phyloP scores from a whole-genome alignment of 2,113 vertebrate species.

The Odocoileus virginianus region DNA sequence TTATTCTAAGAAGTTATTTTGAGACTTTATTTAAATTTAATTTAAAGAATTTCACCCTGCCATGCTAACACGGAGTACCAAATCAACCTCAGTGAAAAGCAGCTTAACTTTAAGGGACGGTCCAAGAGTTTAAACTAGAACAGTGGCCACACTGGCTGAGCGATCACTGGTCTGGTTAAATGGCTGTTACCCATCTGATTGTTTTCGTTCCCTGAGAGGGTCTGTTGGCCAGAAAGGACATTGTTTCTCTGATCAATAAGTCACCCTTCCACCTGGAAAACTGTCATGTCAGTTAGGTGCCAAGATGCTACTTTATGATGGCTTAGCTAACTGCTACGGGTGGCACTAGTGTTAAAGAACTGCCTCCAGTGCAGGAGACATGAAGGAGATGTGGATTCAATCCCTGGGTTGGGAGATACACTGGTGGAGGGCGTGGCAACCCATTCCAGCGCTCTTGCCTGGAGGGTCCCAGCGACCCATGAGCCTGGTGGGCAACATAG shows the following conservation, averaged over 20 bases:
- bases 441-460: not conserved
- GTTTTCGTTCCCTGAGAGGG: not conserved
- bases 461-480: not conserved
- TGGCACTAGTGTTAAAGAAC: not conserved
- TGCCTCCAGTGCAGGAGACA: not conserved
- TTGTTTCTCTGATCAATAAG: not conserved
- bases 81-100: not conserved
- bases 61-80: not conserved
- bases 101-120: not conserved
- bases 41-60: not conserved
- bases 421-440: not conserved
- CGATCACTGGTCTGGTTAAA: not conserved
- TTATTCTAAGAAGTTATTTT: not conserved
- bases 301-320: not conserved
- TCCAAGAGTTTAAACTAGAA: not conserved
- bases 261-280: not conserved
- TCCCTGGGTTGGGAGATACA: not conserved
- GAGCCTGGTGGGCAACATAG: not conserved
- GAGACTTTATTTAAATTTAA: not conserved
- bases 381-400: not conserved
- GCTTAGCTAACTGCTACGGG: not conserved
- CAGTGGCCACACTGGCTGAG: not conserved
- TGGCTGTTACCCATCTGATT: not conserved
- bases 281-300: not conserved
- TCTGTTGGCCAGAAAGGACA: not conserved